Evolutionary conservation across 2,888 invertebrate species (phyloP).

Genomic region (Synanthedon formicaeformis): DNA sequence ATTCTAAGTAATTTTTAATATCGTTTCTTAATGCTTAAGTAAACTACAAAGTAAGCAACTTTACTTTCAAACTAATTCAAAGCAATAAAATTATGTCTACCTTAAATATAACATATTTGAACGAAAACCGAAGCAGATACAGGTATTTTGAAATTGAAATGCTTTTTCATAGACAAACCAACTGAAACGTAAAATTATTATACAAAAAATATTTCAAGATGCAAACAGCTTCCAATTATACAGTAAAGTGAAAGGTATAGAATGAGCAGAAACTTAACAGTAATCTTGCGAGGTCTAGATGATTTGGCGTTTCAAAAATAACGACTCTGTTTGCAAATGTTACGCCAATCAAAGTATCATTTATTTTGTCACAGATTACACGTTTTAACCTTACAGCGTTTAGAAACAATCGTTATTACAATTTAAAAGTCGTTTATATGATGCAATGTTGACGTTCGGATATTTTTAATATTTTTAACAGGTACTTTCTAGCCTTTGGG

Average conservation of each 20-base stretch:
- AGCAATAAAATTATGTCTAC: too few species aligned
- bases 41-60: too few species aligned
- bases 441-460: background rate
- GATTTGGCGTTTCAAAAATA: constrained; percentile 1
- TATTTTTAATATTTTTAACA: background rate
- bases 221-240: background rate
- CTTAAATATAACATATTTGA: too few species aligned
- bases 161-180: too few species aligned
- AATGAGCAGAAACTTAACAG: constrained; percentile 1
- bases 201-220: too few species aligned
- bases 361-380: background rate
- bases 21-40: too few species aligned
- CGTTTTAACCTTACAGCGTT: background rate
- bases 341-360: background rate
- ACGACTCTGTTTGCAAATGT: background rate
- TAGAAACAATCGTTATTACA: background rate
- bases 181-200: too few species aligned
- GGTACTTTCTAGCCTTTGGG: background rate
- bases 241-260: constrained; percentile 2
- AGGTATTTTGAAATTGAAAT: too few species aligned
- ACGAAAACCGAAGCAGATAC: too few species aligned
- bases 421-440: background rate
- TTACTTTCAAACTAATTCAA: too few species aligned
- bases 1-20: too few species aligned
- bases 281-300: background rate